Conservation (phyloP, 2,113 vertebrate species). For the Lasiurus cinereus region DNA sequence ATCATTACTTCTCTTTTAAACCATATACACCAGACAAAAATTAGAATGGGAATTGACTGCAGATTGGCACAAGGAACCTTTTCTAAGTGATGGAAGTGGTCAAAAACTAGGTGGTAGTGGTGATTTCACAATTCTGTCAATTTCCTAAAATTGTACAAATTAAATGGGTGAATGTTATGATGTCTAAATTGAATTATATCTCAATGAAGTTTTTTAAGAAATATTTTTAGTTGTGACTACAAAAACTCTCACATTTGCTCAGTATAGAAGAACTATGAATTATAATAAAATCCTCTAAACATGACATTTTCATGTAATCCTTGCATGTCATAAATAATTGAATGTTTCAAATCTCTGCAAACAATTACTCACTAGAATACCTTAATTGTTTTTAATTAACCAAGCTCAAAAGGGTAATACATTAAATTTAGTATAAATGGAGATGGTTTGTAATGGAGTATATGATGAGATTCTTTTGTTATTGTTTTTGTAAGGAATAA, state of each 20-base stretch:
- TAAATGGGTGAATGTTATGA: too few species aligned
- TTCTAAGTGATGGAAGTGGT: too few species aligned
- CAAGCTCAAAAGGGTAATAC: neutral
- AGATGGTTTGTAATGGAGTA: neutral
- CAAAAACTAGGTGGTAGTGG: too few species aligned
- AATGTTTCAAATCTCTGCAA: neutral
- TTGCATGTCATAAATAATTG: neutral
- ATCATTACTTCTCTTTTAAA: conserved; percentile 1
- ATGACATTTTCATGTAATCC: neutral
- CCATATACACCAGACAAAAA: too few species aligned
- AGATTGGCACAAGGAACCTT: too few species aligned
- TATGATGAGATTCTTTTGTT: neutral
- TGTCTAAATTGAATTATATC: too few species aligned
- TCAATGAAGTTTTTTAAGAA: too few species aligned
- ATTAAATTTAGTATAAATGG: conserved; percentile 16
- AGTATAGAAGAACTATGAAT: neutral
- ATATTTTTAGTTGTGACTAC: neutral
- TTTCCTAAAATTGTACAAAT: too few species aligned
- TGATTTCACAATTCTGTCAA: too few species aligned
- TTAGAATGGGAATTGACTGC: too few species aligned
- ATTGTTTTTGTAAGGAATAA: neutral
- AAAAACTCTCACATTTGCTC: neutral
- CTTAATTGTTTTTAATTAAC: neutral
- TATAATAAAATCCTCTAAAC: neutral
- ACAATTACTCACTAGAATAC: neutral